Evolutionary conservation across 2,888 invertebrate species (phyloP), one percentile per base, ranked within the genome.

Genomic region (Spicauda simplicius): DNA sequence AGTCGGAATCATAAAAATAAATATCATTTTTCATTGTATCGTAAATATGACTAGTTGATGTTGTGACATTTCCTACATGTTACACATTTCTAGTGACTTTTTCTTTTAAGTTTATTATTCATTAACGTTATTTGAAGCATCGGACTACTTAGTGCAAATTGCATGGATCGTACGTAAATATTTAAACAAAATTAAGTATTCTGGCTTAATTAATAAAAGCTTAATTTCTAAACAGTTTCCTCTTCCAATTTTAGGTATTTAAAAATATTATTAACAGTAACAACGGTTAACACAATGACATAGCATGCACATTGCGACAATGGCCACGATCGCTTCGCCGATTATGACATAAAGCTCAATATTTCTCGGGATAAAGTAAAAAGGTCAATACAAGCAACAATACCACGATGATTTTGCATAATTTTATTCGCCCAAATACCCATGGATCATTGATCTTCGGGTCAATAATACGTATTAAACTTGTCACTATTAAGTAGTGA

Each of bases 351-450:
- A 72, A 69, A 71, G 69, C 69, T 69, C 68, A 71, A 76, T 72
- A 70, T 73, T 70, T 68, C 54, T 61, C 57, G 60, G 69, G 76
- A 78, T 77, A 78, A 81, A 83, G 81, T 82, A 83, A 88, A 87
- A 86, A 85, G 88, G 90, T 84, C 88, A 90, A 87, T 81, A 84
- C 70, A 69, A 72, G 75, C 69, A 70, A 90, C 90, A 90, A 91
- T 86, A 75, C 61, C 25, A 72, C 81, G 85, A 92, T 93, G 93
- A 93, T 88, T 88, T 86, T 90, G 92, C 93, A 93, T 92, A 90
- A 87, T 91, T 90, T 90, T 88, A 91, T 91, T 90, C 90, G 89
- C 89, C 89, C 76, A 88, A 91, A 92, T 91, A 90, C 72, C 85
- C 88, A 82, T 88, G 75, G 82, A 91, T 88, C 93, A 91, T 92